phyloP scores from a whole-genome alignment of 2,888 invertebrate genomes.

The Pharmacophagus antenor region DNA sequence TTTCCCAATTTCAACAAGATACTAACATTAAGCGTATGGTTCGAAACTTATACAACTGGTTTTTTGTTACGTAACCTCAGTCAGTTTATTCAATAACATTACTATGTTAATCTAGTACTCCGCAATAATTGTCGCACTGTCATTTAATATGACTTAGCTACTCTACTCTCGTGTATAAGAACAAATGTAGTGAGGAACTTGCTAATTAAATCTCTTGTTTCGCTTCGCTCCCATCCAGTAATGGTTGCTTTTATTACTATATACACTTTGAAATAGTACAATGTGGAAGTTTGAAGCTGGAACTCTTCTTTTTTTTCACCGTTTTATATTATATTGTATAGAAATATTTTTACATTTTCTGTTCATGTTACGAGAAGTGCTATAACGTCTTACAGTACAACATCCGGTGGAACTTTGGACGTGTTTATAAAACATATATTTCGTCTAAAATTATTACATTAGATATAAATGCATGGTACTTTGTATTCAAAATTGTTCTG shows the following conservation, averaged over 20 bases:
- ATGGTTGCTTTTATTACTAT: no score
- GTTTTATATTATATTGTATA: background rate
- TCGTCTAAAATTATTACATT: background rate
- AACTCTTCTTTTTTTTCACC: background rate
- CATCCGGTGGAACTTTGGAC: conserved; percentile 1
- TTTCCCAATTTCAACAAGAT: no score
- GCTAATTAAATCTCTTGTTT: no score
- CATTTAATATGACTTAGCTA: background rate
- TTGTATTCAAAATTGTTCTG: background rate
- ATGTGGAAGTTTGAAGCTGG: background rate
- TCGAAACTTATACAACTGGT: background rate
- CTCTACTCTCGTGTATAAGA: no score
- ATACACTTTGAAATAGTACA: no score
- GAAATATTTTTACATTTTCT: background rate
- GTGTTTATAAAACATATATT: conserved; percentile 5
- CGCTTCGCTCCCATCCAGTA: no score
- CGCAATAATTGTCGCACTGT: background rate
- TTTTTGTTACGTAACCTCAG: background rate
- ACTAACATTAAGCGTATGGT: no score
- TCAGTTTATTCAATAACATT: background rate
- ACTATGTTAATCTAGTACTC: background rate
- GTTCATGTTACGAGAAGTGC: background rate
- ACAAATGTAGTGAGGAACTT: no score
- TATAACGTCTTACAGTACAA: background rate
- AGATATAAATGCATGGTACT: background rate